A percentile compares a stretch with the other conserved stretches of the same genome.
Evolutionary conservation across 1,140 invertebrate species (phyloP).

Genomic region (Drosophila mauritiana): DNA sequence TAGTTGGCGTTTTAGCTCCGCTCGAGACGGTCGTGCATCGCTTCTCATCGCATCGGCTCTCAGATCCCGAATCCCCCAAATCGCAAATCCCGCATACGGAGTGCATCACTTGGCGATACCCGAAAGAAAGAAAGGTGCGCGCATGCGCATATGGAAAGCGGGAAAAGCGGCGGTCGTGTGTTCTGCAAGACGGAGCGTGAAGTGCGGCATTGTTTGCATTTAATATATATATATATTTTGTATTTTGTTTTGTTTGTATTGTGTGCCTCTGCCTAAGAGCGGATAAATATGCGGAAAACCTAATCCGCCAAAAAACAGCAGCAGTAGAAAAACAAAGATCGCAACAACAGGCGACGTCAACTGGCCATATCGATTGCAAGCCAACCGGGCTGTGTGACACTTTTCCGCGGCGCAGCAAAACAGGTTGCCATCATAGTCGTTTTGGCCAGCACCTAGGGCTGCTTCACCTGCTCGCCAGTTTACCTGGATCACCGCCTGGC

Average conservation of each 20-base stretch:
- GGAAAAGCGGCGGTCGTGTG: slow-evolving; percentile 55
- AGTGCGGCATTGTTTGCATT: slow-evolving; percentile 58
- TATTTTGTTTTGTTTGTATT: slow-evolving; percentile 50
- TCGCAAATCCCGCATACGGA: background rate
- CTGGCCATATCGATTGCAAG: slow-evolving; percentile 34
- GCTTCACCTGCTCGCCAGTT: slow-evolving; percentile 21
- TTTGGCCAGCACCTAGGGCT: slow-evolving; percentile 12
- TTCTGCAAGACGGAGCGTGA: slow-evolving; percentile 81
- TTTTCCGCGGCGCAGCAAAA: slow-evolving; percentile 37
- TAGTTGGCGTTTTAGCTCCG: slow-evolving; percentile 64
- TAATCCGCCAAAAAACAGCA: slow-evolving; percentile 11
- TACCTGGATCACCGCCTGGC: slow-evolving; percentile 1
- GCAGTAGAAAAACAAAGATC: background rate
- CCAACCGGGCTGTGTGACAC: slow-evolving; percentile 40
- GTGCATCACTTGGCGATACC: background rate
- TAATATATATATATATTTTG: slow-evolving; percentile 12
- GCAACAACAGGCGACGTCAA: slow-evolving; percentile 49
- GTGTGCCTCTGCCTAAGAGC: slow-evolving; percentile 16
- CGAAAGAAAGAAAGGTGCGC: slow-evolving; percentile 69
- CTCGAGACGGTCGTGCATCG: slow-evolving; percentile 54
- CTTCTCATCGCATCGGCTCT: background rate
- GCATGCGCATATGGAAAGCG: slow-evolving; percentile 50
- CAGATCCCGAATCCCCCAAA: background rate
- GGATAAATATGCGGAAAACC: slow-evolving; percentile 65
- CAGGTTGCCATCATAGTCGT: slow-evolving; percentile 40